Base-by-base conservation (phyloP, 2,888 invertebrate species). In the Lutraria lutraria region DNA sequence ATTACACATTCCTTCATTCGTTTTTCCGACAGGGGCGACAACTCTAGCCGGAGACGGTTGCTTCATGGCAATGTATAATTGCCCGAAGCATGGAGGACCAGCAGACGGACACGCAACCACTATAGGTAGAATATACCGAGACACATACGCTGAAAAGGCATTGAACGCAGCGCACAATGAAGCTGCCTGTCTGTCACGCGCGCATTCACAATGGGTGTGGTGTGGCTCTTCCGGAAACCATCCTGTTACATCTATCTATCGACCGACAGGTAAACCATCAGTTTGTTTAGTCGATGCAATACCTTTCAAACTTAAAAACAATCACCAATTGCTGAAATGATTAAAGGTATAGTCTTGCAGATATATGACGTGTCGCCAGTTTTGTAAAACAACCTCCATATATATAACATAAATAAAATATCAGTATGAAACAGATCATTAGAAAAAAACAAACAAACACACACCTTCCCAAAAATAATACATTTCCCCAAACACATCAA, bases 201-300 rank as follows among this genome's bases (percentile, higher is more conserved):
- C 93, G 15, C 31, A 72, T 1, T 63, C 86, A 0, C 83, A 92
- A 80, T 94, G 93, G 92, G 21, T 8, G 3, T 93, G 91, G 79
- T 94, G 94, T 82, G 93, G 93, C 63, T 85, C 88, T 0, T 79
- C 81, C 54, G 15, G 80, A 0, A 90, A 93, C 34, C 88, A 92
- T 54, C 92, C 94, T 8, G 53, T 90, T 4, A 93, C 93, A 0
- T 93, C 93, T 43, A 92, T 94, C 19, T 94, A 89, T 76, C 86
- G 93, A 63, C 94, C 94, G 52, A 94, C 94, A 87, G 94, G 94
- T 94, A 85, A 25, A 53, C 29, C 10, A n/a, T n/a, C n/a, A n/a
- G n/a, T n/a, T n/a, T n/a, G n/a, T n/a, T n/a, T n/a, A n/a, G 54
- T 54, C 54, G 12, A 54, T 54, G 16, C 10, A 54, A 10, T 54